A percentile compares a stretch with the other conserved stretches of the same genome.
Evolutionary conservation across 2,797 vertebrate genomes (phyloP).

Genomic region (Hoplostethus mediterraneus): DNA sequence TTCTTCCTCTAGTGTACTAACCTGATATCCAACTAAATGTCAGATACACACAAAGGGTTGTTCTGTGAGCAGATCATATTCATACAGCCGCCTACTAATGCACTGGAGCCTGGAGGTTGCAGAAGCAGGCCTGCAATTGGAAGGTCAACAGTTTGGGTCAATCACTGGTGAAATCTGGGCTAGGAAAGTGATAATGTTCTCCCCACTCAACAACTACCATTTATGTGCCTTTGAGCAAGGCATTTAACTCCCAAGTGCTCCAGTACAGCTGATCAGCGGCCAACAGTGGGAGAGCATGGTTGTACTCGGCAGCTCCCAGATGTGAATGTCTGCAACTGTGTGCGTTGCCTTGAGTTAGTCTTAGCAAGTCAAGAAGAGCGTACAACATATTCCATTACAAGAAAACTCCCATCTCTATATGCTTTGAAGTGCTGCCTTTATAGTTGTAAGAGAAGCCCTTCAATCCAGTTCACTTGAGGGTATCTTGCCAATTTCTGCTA

Average conservation of each 20-base stretch:
- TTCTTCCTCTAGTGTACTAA: not conserved
- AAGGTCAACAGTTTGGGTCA: not conserved
- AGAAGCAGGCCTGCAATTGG: not conserved
- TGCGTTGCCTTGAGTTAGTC: not conserved
- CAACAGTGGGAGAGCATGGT: not conserved
- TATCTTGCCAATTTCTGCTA: constrained; percentile 32
- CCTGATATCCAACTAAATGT: not conserved
- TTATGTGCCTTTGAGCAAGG: not conserved
- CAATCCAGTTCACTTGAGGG: constrained; percentile 22
- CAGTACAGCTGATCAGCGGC: not conserved
- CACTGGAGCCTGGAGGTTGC: no score
- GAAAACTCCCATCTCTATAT: not conserved
- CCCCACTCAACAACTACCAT: not conserved
- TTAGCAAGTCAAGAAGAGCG: not conserved
- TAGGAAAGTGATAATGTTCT: not conserved
- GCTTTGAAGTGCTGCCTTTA: not conserved
- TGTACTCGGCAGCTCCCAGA: not conserved
- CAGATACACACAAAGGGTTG: not conserved
- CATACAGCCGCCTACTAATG: not conserved
- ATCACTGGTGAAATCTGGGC: no score
- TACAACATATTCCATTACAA: not conserved
- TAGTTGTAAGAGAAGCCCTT: not conserved
- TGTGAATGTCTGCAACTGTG: not conserved
- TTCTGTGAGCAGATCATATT: not conserved
- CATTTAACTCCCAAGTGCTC: not conserved